phyloP scores from a whole-genome alignment of 2,113 vertebrate genomes.

The Isichthys henryi region DNA sequence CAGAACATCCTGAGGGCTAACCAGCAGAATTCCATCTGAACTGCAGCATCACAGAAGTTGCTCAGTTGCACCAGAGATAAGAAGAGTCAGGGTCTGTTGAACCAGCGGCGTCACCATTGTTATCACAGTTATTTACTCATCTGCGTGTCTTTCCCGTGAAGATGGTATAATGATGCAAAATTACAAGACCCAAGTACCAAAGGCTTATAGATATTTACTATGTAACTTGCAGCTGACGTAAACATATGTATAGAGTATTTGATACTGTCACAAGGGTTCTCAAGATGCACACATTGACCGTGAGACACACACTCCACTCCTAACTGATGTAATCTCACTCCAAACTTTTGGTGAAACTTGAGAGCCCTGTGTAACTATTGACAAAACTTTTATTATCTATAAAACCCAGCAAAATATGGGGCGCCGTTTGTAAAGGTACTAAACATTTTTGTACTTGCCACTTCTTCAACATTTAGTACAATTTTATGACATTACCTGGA shows the following conservation, averaged over 20 bases:
- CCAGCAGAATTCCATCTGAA: not conserved
- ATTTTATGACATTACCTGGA: no score
- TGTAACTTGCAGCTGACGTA: not conserved
- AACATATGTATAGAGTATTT: not conserved
- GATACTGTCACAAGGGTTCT: not conserved
- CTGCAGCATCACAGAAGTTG: not conserved
- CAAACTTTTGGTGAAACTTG: no score
- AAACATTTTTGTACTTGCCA: no score
- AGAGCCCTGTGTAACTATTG: no score
- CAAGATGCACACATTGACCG: no score
- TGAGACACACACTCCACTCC: no score
- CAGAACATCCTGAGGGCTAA: not conserved
- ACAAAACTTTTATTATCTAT: not conserved
- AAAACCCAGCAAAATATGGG: not conserved
- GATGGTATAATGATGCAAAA: not conserved
- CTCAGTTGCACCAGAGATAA: not conserved
- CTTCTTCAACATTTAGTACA: no score
- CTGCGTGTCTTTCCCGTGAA: not conserved
- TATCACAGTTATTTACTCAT: not conserved
- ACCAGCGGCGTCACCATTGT: not conserved
- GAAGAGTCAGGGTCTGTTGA: not conserved
- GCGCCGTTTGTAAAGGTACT: no score
- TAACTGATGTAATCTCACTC: no score
- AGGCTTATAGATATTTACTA: not conserved
- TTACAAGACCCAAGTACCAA: not conserved